A percentile compares a stretch with the other conserved stretches of the same genome.
Evolutionary conservation across 2,797 vertebrate species (phyloP).

Genomic region (Odontamblyopus lacepedii): DNA sequence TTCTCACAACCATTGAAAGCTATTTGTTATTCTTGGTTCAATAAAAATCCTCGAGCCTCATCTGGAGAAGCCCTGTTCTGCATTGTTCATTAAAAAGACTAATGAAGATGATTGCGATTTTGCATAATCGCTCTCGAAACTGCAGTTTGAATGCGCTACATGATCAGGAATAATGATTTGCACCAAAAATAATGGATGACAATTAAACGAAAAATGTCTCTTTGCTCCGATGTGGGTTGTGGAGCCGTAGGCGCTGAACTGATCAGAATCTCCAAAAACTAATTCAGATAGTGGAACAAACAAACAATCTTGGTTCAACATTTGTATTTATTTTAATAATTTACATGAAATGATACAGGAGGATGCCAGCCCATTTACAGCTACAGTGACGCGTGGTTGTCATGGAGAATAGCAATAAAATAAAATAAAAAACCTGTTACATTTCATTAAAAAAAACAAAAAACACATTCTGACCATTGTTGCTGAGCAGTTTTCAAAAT

Average conservation of each 20-base stretch:
- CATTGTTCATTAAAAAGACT: constrained; percentile 9
- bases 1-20: neutral
- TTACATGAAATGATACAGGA: constrained; percentile 51
- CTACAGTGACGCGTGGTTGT: constrained; percentile 30
- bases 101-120: constrained; percentile 1
- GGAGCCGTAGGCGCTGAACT: neutral
- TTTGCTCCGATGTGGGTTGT: constrained; percentile 3
- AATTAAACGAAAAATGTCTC: neutral
- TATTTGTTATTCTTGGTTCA: neutral
- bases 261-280: neutral
- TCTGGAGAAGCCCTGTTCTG: constrained; percentile 10
- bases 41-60: neutral
- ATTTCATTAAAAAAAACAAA: too few species aligned
- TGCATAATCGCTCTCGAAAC: constrained; percentile 3
- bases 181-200: neutral
- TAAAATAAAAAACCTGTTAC: neutral
- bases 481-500: too few species aligned
- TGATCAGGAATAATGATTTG: neutral
- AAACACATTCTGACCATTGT: too few species aligned
- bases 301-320: constrained; percentile 21
- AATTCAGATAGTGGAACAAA: constrained; percentile 15
- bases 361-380: constrained; percentile 21
- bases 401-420: constrained; percentile 31
- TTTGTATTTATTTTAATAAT: constrained; percentile 48
- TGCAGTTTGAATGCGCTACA: neutral